Evolutionary conservation across 2,888 invertebrate genomes (phyloP).

Genomic region (Aradus depressus): DNA sequence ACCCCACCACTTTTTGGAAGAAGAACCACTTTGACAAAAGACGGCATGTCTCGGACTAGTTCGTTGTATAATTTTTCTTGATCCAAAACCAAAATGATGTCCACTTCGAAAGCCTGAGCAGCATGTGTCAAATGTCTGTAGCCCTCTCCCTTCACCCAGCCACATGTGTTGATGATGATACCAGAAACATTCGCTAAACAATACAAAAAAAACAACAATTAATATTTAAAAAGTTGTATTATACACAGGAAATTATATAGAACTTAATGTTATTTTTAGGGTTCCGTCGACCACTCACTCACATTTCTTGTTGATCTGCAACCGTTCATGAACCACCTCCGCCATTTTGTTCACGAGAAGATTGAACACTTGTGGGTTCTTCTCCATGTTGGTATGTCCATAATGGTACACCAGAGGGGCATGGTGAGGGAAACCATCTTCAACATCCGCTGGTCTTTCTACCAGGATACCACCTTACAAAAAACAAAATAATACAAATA

Average conservation of each 20-base stretch:
- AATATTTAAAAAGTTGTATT: background rate
- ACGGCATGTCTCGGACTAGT: conserved; percentile 83
- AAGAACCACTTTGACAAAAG: conserved; percentile 83
- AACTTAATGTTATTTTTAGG: too few species aligned
- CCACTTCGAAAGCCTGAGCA: conserved; percentile 89
- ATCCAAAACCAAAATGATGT: conserved; percentile 88
- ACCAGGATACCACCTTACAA: conserved; percentile 62
- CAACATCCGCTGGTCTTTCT: conserved; percentile 84
- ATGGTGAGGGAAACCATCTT: conserved; percentile 89
- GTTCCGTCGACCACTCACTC: too few species aligned
- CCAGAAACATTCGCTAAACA: conserved; percentile 69
- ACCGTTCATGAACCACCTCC: conserved; percentile 68
- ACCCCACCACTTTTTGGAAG: conserved; percentile 95
- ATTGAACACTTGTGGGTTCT: conserved; percentile 74
- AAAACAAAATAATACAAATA: background rate
- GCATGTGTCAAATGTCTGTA: conserved; percentile 78
- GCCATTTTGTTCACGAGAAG: conserved; percentile 73
- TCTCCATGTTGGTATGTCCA: conserved; percentile 67
- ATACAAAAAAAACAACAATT: conserved; percentile 2
- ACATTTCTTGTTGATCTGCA: conserved; percentile 81
- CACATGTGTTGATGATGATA: conserved; percentile 92
- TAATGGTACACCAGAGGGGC: conserved; percentile 90
- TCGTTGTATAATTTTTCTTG: conserved; percentile 94
- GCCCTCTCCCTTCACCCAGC: conserved; percentile 89
- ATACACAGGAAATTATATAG: background rate